phyloP scores from a whole-genome alignment of 2,113 vertebrate species.

The Mesoclemmys tuberculata region DNA sequence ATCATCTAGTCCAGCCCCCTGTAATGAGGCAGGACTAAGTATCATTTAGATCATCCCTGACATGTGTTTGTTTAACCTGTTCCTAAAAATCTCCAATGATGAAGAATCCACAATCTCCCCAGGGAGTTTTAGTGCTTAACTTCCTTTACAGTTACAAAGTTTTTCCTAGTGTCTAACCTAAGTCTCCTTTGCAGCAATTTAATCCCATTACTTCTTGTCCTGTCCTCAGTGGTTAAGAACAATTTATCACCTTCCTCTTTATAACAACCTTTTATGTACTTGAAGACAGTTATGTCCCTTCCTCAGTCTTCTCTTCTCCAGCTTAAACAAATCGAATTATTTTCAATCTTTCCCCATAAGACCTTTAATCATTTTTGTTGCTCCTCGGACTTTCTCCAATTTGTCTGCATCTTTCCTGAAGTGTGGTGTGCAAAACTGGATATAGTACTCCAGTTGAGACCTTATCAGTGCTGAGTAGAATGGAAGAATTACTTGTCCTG shows the following conservation, averaged over 20 bases:
- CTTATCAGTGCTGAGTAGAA: neutral
- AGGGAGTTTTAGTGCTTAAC: neutral
- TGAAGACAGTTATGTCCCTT: neutral
- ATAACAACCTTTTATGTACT: neutral
- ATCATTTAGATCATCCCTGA: neutral
- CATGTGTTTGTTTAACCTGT: neutral
- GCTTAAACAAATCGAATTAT: neutral
- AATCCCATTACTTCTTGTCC: neutral
- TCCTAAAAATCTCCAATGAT: neutral
- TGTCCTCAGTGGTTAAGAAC: neutral
- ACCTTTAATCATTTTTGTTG: neutral
- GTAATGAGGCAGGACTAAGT: neutral
- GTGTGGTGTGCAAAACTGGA: neutral
- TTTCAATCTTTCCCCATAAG: neutral
- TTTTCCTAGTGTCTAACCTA: neutral
- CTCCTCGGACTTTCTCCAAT: neutral
- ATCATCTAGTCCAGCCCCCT: neutral
- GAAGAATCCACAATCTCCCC: neutral
- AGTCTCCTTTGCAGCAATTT: neutral
- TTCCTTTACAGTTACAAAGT: neutral
- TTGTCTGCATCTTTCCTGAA: neutral
- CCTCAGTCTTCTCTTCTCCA: neutral
- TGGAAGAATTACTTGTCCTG: neutral
- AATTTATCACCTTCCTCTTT: neutral
- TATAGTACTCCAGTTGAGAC: neutral